Conservation (phyloP, 2,113 vertebrate genomes). For the Poeciliopsis prolifica region DNA sequence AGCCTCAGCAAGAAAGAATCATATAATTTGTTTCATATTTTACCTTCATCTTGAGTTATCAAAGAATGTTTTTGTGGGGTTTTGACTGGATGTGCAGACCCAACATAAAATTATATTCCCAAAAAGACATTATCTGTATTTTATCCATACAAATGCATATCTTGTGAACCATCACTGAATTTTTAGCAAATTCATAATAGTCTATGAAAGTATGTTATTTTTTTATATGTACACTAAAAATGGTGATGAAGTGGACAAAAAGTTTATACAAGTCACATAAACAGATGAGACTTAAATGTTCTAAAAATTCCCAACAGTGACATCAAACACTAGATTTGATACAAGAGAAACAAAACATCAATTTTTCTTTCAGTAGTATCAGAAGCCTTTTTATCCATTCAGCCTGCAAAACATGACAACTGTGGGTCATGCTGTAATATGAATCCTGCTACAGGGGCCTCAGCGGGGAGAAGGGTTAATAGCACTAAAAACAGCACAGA, state of each 20-base stretch:
- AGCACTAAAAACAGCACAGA: constrained; percentile 1
- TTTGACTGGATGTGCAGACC: too few species aligned
- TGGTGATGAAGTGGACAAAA: neutral
- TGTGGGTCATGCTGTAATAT: neutral
- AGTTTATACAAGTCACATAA: neutral
- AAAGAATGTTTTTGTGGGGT: neutral
- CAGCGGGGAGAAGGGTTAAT: constrained; percentile 8
- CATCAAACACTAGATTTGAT: neutral
- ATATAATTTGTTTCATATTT: neutral
- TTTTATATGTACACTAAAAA: neutral
- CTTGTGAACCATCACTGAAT: neutral
- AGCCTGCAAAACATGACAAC: neutral
- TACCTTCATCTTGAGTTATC: neutral
- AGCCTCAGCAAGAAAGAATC: neutral
- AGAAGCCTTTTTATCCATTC: neutral
- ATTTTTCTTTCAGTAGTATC: neutral
- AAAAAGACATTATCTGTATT: neutral
- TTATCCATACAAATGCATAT: neutral
- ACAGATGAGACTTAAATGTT: neutral
- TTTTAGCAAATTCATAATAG: neutral
- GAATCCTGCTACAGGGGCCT: neutral
- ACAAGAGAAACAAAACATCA: neutral
- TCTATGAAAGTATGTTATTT: neutral
- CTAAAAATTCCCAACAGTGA: neutral
- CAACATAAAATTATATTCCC: neutral